Evolutionary conservation across 2,113 vertebrate genomes (phyloP).

Genomic region (Chaetura pelagica): DNA sequence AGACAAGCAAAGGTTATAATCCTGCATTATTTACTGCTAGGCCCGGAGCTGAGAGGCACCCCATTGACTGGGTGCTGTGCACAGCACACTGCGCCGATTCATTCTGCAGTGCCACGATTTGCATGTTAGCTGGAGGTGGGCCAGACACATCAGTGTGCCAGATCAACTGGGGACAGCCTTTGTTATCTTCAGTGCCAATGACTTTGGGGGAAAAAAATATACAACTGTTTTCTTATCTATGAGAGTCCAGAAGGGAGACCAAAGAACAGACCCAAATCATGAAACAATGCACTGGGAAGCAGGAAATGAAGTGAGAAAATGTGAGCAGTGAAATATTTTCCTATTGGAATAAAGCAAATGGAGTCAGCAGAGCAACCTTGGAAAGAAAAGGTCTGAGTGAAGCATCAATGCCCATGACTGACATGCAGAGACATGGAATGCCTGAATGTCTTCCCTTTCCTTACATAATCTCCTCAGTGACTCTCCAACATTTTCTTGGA

Average conservation of each 20-base stretch:
- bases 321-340: slow-evolving; percentile 24
- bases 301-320: slow-evolving; percentile 42
- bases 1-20: slow-evolving; percentile 34
- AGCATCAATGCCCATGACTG: not conserved
- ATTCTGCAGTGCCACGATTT: not conserved
- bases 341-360: not conserved
- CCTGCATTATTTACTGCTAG: slow-evolving; percentile 59
- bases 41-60: slow-evolving; percentile 39
- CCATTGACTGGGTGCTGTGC: slow-evolving; percentile 51
- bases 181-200: slow-evolving; percentile 2
- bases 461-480: not conserved
- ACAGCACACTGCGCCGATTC: slow-evolving; percentile 56
- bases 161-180: slow-evolving; percentile 8
- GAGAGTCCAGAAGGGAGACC: slow-evolving; percentile 39
- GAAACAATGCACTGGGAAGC: not conserved
- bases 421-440: not conserved
- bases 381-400: not conserved
- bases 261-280: not conserved
- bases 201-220: not conserved
- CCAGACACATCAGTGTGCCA: slow-evolving; percentile 11
- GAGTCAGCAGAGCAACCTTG: not conserved
- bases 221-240: slow-evolving; percentile 13
- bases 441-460: not conserved
- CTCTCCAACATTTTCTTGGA: not conserved
- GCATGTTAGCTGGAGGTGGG: slow-evolving; percentile 26